phyloP scores from a whole-genome alignment of 2,888 invertebrate genomes.

The Lottia gigantea region DNA sequence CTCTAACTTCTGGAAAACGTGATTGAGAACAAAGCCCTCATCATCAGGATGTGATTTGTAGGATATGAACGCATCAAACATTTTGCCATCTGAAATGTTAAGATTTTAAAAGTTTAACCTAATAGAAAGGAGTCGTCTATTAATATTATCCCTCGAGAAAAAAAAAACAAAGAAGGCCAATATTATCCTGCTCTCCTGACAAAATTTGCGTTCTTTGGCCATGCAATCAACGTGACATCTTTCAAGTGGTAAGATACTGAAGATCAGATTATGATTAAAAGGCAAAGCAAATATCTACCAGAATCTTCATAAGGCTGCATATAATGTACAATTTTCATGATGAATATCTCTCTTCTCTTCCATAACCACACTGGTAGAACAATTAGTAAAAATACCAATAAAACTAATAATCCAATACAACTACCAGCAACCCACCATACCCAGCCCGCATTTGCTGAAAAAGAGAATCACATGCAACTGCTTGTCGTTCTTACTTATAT shows the following conservation, averaged over 20 bases:
- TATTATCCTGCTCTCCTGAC: neutral
- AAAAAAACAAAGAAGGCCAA: too few species aligned
- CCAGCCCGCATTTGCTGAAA: neutral
- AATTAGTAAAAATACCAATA: conserved; percentile 36
- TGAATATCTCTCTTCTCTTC: conserved; percentile 47
- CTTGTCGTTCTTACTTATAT: too few species aligned
- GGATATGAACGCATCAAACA: conserved; percentile 54
- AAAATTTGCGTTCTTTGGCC: too few species aligned
- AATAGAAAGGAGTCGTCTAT: too few species aligned
- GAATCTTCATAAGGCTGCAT: conserved; percentile 56
- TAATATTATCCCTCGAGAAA: too few species aligned
- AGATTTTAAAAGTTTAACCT: too few species aligned
- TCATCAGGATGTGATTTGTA: conserved; percentile 45
- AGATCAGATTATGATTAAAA: too few species aligned
- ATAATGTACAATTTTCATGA: conserved; percentile 52
- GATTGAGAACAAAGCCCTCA: conserved; percentile 42
- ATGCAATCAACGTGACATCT: too few species aligned
- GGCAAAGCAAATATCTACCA: conserved; percentile 34
- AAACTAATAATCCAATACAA: conserved; percentile 17
- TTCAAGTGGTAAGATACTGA: too few species aligned
- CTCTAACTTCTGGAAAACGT: conserved; percentile 47
- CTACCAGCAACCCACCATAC: conserved; percentile 1
- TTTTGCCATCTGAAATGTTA: conserved; percentile 42
- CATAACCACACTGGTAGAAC: conserved; percentile 45
- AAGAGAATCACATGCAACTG: neutral